Evolutionary conservation across 2,888 invertebrate genomes (phyloP).

Genomic region (Meiosimyza platycephala): DNA sequence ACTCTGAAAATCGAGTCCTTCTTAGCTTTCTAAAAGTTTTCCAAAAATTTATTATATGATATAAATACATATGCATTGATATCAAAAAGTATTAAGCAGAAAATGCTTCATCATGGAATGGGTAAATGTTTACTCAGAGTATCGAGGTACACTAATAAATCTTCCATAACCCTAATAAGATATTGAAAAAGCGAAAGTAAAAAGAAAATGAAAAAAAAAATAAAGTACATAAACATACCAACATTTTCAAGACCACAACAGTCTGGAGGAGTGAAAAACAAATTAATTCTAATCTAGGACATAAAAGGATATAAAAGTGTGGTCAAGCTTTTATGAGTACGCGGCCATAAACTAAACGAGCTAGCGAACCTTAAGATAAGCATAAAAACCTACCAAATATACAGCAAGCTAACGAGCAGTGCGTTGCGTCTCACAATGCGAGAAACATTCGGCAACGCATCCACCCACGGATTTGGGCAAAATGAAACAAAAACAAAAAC

Average conservation of each 20-base stretch:
- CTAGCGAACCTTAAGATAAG: slow-evolving; percentile 1
- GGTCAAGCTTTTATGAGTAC: slow-evolving; percentile 49
- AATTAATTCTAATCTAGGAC: slow-evolving; percentile 60
- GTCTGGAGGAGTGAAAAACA: slow-evolving; percentile 28
- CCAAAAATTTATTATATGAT: no score
- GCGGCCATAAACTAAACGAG: slow-evolving; percentile 47
- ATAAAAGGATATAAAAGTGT: slow-evolving; percentile 9
- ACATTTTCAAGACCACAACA: background rate
- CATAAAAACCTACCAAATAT: background rate
- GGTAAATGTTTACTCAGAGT: no score
- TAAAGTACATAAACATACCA: background rate
- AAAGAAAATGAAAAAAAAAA: background rate
- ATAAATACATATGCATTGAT: no score
- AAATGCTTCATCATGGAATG: no score
- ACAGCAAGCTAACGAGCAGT: background rate
- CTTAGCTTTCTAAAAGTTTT: no score
- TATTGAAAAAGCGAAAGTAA: no score
- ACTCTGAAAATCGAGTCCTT: no score
- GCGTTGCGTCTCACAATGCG: background rate
- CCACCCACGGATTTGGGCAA: background rate
- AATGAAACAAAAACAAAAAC: background rate
- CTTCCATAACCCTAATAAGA: no score
- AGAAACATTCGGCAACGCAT: background rate
- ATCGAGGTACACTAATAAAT: no score
- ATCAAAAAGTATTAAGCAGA: no score